Conservation (phyloP, 2,797 vertebrate genomes). For the Gadopsis bispinosus region DNA sequence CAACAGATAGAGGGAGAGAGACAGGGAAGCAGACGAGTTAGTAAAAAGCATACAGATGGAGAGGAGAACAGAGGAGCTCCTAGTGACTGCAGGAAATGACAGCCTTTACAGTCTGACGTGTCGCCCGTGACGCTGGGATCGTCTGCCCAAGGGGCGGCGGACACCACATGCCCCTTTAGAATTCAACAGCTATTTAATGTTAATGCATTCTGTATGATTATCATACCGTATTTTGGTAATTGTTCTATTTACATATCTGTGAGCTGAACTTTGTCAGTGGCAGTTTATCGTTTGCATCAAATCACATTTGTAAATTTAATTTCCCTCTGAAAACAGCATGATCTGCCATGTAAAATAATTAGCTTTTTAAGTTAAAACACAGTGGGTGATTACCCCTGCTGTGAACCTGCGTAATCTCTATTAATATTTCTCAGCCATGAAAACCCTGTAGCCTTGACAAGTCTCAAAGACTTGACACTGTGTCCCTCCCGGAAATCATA, state of each 20-base stretch:
- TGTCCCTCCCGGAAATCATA: not conserved
- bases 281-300: not conserved
- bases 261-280: not conserved
- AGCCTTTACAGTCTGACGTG: too few species aligned
- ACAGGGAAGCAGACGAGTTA: too few species aligned
- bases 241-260: not conserved
- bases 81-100: too few species aligned
- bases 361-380: not conserved
- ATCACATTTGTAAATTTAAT: not conserved
- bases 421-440: not conserved
- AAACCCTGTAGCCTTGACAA: not conserved
- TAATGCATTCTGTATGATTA: not conserved
- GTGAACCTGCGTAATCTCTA: not conserved
- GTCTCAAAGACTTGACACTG: not conserved
- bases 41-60: too few species aligned
- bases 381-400: not conserved
- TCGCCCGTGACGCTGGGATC: too few species aligned
- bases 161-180: not conserved
- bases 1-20: too few species aligned
- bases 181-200: not conserved
- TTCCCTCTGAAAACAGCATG: not conserved
- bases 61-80: too few species aligned
- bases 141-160: too few species aligned
- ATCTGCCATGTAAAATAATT: conserved; percentile 13
- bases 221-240: not conserved